Base-by-base conservation (phyloP, 2,113 vertebrate species). In the Lophius piscatorius region DNA sequence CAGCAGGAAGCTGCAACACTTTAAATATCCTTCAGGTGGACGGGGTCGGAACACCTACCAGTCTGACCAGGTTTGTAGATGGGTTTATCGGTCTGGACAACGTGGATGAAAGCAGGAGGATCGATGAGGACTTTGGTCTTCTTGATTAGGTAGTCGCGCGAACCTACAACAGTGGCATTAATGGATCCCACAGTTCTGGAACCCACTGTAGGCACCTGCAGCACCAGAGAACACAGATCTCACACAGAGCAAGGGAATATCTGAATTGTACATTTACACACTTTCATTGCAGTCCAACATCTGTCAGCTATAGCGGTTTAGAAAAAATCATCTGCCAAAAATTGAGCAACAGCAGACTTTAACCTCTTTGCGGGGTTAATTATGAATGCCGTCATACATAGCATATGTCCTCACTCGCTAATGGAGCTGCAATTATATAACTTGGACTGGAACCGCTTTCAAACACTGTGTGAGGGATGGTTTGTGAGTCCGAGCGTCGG, bases 21-120 rank as follows among this genome's bases (percentile, higher is more conserved):
- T n/a, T n/a, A n/a, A n/a, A 31, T 8, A 31, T 31, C 29, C 29
- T 31, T 31, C 11, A 16, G 12, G 5, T 5, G 9, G 13, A 7
- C 6, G 1, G 28, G 1, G 14, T 16, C 26, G 9, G 2, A 6
- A 29, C 8, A 57, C 75, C 44, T 65, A 92, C 90, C 78, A 0
- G 68, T 84, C 69, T 92, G 88, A 42, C 90, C 90, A 4, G 89
- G 89, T 58, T 91, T 92, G 80, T 92, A 92, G 82, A 92, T 63
- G 0, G 91, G 90, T 65, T 89, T 91, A 46, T 91, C 89, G 1
- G 90, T 88, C 45, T 86, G 79, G 40, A 92, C 20, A 34, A 91
- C 34, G 24, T 71, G 60, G 29, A 90, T 68, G 3, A 72, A 78
- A 14, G 24, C 6, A 0, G 74, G 34, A 4, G 83, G 83, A 12